Evolutionary conservation across 2,888 invertebrate species (phyloP).

Genomic region (Tachina grossa): DNA sequence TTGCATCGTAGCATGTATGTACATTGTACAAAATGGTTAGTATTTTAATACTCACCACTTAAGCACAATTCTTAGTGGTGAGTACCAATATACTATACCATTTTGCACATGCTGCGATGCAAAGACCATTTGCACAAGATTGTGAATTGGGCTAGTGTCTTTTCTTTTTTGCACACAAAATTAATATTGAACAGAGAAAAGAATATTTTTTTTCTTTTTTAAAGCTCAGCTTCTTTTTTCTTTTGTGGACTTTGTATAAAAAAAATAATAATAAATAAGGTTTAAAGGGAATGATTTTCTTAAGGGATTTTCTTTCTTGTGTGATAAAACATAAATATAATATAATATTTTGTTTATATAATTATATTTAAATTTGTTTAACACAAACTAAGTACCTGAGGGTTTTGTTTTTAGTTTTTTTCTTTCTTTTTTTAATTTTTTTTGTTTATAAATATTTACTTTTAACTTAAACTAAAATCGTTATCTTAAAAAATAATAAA

Average conservation of each 20-base stretch:
- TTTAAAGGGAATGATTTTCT: constrained; percentile 42
- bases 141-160: no score
- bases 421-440: constrained; percentile 49
- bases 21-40: no score
- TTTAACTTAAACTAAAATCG: constrained; percentile 49
- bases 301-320: constrained; percentile 50
- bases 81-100: no score
- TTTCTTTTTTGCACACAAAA: constrained; percentile 5
- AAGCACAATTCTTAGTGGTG: no score
- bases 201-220: constrained; percentile 10
- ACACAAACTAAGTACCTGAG: constrained; percentile 83
- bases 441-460: constrained; percentile 39
- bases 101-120: no score
- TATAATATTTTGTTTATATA: constrained; percentile 44
- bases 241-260: constrained; percentile 34
- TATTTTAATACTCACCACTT: no score
- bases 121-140: no score
- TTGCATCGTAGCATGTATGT: no score
- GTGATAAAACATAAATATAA: constrained; percentile 51
- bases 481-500: constrained; percentile 53
- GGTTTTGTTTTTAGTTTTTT: constrained; percentile 74
- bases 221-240: constrained; percentile 57
- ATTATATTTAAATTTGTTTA: constrained; percentile 62
- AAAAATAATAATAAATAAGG: constrained; percentile 54
- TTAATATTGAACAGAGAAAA: constrained; percentile 11